Conservation (phyloP, 1,140 invertebrate species). For the Drosophila ohnishii region DNA sequence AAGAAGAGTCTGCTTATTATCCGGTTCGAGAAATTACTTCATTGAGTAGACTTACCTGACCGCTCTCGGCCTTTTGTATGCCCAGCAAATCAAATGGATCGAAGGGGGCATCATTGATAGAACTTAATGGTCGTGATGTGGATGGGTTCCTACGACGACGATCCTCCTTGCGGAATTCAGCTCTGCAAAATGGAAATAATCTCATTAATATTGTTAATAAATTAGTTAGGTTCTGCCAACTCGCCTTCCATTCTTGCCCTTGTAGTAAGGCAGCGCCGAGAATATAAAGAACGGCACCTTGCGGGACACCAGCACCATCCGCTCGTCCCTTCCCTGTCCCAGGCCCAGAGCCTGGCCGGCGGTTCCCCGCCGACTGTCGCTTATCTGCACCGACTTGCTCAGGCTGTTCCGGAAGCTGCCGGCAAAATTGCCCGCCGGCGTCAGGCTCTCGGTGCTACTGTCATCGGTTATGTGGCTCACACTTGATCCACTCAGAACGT, state of each 20-base stretch:
- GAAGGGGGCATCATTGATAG: constrained; percentile 91
- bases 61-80: constrained; percentile 91
- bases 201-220: background rate
- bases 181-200: constrained; percentile 82
- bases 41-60: constrained; percentile 84
- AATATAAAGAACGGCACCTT: constrained; percentile 92
- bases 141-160: constrained; percentile 91
- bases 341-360: constrained; percentile 19
- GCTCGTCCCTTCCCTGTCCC: constrained; percentile 85
- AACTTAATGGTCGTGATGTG: constrained; percentile 91
- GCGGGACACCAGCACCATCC: constrained; percentile 88
- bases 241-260: constrained; percentile 87
- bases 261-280: constrained; percentile 92
- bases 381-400: constrained; percentile 86
- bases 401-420: constrained; percentile 79
- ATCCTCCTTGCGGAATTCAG: constrained; percentile 89
- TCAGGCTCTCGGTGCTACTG: constrained; percentile 79
- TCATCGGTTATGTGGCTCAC: constrained; percentile 79
- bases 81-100: constrained; percentile 94
- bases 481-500: constrained; percentile 72
- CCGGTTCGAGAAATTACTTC: background rate
- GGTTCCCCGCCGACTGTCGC: constrained; percentile 51
- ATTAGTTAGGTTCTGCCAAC: constrained; percentile 2
- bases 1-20: constrained; percentile 34
- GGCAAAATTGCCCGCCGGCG: constrained; percentile 79